A percentile compares a stretch with the other conserved stretches of the same genome.
These are phyloP conservation scores for Mesorhabditis spiculigera DNA, from an alignment of 2,888 invertebrate genomes.

Conservation along the genomic window DNA sequence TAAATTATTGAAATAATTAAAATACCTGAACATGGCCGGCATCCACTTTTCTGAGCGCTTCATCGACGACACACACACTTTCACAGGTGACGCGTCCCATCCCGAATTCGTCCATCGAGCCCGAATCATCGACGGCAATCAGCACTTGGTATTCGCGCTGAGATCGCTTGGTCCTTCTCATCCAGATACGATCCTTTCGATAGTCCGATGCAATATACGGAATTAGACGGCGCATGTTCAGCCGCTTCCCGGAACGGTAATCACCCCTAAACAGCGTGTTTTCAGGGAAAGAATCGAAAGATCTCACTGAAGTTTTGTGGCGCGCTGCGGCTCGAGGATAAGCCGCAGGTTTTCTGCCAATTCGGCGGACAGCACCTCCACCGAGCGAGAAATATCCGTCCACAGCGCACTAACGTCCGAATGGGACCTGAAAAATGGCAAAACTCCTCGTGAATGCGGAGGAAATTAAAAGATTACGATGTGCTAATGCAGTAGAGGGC, in stretches of 20 bases:
- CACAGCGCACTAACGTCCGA: conserved; percentile 23
- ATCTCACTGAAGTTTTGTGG: conserved; percentile 73
- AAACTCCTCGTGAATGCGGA: too few species aligned
- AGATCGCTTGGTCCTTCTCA: conserved; percentile 88
- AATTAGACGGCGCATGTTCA: conserved; percentile 97
- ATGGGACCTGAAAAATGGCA: too few species aligned
- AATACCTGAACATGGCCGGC: background rate
- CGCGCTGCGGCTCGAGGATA: conserved; percentile 89
- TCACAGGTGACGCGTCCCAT: conserved; percentile 76
- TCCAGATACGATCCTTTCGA: conserved; percentile 97
- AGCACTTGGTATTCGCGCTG: conserved; percentile 82
- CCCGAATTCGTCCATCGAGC: conserved; percentile 67
- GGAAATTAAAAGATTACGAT: too few species aligned
- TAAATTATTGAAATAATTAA: too few species aligned
- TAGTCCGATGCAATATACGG: conserved; percentile 98
- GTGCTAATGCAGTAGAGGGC: too few species aligned
- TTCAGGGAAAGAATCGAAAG: background rate
- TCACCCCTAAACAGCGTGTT: conserved; percentile 70
- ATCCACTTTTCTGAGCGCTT: conserved; percentile 81
- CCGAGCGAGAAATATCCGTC: conserved; percentile 42
- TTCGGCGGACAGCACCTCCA: conserved; percentile 71
- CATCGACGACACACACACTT: conserved; percentile 81
- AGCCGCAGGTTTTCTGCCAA: conserved; percentile 88
- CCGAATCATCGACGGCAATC: conserved; percentile 70
- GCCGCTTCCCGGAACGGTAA: conserved; percentile 88